These are phyloP conservation scores for Polydrusus cervinus DNA, from an alignment of 2,888 invertebrate genomes.

Conservation along the genomic window DNA sequence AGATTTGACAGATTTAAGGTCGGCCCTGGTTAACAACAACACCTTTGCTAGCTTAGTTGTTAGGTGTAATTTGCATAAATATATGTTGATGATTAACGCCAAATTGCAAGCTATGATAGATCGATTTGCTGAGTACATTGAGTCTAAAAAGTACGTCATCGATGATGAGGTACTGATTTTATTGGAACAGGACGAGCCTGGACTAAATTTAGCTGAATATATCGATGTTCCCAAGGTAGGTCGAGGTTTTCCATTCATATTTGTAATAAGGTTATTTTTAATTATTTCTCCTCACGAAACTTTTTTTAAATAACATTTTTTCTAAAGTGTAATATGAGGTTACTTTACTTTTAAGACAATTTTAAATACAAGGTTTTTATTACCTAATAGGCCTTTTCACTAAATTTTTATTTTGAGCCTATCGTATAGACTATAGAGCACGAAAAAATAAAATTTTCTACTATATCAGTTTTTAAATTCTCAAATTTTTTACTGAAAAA, in stretches of 20 bases:
- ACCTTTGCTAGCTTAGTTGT: constrained; percentile 94
- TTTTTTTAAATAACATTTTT: too few relatives aligned
- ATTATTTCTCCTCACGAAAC: too few relatives aligned
- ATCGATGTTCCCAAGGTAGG: constrained; percentile 90
- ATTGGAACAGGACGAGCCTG: constrained; percentile 78
- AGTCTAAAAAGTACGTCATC: constrained; percentile 75
- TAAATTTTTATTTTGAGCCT: too few relatives aligned
- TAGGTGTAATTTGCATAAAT: constrained; percentile 88
- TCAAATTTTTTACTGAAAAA: too few relatives aligned
- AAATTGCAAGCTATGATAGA: constrained; percentile 74
- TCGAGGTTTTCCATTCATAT: not conserved
- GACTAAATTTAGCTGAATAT: constrained; percentile 79
- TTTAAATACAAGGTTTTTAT: too few relatives aligned
- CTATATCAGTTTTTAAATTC: too few relatives aligned
- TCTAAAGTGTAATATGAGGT: too few relatives aligned
- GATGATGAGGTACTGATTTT: constrained; percentile 81
- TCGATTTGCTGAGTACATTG: constrained; percentile 79
- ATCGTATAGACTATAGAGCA: too few relatives aligned
- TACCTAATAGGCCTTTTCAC: too few relatives aligned
- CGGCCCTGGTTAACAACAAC: constrained; percentile 96
- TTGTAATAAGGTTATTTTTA: too few relatives aligned
- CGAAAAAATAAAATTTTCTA: too few relatives aligned
- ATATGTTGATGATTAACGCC: constrained; percentile 75
- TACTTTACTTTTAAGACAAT: too few relatives aligned
- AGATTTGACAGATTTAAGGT: constrained; percentile 92